Evolutionary conservation across 2,888 invertebrate species (phyloP), one percentile per base, ranked within the genome.

Genomic region (Hydrotaea diabolus): DNA sequence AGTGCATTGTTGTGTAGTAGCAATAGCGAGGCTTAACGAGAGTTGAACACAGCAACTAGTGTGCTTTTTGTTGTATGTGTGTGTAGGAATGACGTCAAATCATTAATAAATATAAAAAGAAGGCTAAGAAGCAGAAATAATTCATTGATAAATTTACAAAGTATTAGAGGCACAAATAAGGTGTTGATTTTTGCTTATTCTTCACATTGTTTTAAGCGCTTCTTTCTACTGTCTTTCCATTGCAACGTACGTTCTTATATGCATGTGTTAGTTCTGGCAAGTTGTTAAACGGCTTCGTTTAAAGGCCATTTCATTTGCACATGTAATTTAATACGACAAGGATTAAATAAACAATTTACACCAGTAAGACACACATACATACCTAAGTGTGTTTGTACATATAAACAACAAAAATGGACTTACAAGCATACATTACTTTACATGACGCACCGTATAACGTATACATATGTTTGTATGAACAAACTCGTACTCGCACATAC

Each of bases 281-380:
- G 69, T 73, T 75, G 81, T 82, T 85, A 74, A 80, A 85, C 79
- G 85, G 85, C 85, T 85, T 85, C 85, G 66, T 73, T 76, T 49
- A 73, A 83, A 83, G 83, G 79, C 79, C 82, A 82, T 79, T 79
- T 53, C 82, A 82, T 79, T 79, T 53, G 77, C 49, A 73, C 49
- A 43, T 77, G 85, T 82, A 85, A 85, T 62, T 85, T 82, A 80
- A 85, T 85, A 77, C 77, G 62, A 82, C 77, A 74, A 74, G 85
- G 59, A 85, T 80, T 77, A 72, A 57, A 73, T 75, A 59, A 71
- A 71, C 77, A 77, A 43, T 46, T 69, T n/a, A n/a, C n/a, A n/a
- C n/a, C n/a, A n/a, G n/a, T n/a, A n/a, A n/a, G n/a, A n/a, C n/a
- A n/a, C n/a, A n/a, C n/a, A n/a, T n/a, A n/a, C n/a, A n/a, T n/a